Conservation (phyloP, 2,888 invertebrate species). For the Chrysotoxum bicinctum region DNA sequence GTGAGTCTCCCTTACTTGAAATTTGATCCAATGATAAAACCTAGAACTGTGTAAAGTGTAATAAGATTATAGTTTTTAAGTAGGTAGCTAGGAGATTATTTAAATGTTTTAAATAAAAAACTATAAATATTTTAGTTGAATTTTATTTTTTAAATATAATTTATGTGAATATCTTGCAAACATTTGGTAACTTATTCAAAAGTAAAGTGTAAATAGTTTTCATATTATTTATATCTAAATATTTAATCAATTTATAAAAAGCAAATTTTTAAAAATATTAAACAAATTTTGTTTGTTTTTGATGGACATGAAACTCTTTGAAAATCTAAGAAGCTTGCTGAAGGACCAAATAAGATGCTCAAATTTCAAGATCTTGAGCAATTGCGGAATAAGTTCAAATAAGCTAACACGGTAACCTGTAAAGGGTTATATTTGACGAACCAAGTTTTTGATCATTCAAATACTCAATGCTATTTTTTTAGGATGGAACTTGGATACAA, state of each 20-base stretch:
- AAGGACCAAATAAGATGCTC: background rate
- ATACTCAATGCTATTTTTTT: no score
- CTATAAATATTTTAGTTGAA: slow-evolving; percentile 47
- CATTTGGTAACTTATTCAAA: slow-evolving; percentile 42
- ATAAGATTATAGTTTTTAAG: slow-evolving; percentile 45
- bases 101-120: slow-evolving; percentile 29
- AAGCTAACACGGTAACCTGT: no score
- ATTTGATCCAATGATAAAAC: background rate
- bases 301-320: background rate
- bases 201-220: slow-evolving; percentile 58
- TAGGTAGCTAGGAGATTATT: slow-evolving; percentile 63
- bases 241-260: slow-evolving; percentile 12
- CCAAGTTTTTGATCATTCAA: no score
- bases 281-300: background rate
- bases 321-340: background rate
- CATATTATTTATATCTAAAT: slow-evolving; percentile 63
- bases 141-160: slow-evolving; percentile 10
- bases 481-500: no score
- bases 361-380: no score
- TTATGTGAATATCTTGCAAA: slow-evolving; percentile 33
- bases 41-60: slow-evolving; percentile 39
- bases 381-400: no score
- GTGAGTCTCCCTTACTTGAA: background rate
- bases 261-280: slow-evolving; percentile 48
- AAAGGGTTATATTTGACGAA: no score